Evolutionary conservation across 2,797 vertebrate species (phyloP), one percentile per base, ranked within the genome.

Genomic region (Halcyon leucocephala): DNA sequence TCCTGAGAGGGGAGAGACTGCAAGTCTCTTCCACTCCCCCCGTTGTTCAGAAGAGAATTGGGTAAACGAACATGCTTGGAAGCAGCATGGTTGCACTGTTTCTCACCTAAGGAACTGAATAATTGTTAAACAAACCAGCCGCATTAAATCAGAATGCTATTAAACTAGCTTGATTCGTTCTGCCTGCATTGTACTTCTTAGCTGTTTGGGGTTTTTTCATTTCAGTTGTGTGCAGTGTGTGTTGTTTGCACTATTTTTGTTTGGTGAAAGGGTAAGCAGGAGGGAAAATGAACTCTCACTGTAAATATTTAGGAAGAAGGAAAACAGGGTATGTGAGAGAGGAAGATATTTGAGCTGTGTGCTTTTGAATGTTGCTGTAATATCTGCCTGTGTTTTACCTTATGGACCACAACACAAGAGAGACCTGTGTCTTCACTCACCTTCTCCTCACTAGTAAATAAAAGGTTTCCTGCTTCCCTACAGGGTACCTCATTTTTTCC

Each of bases 401-500:
- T 69, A n/a, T 35, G 37, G 61, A 67, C 10, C 13, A 41, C 65
- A 93, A 78, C 20, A 37, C 11, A 29, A 37, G 46, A 69, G 28
- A 80, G 10, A 70, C 18, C 18, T 24, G 33, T 57, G 37, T 39
- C 37, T 39, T 39, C 37, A 39, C 37, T 39, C 12, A 39, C 12
- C 37, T 70, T 92, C 70, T 88, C 42, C 73, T 92, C 29, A 10
- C 19, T 48, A 76, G 49, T 67, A 90, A 91, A 93, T 90, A 57
- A 89, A 89, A 86, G 48, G 24, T 87, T 93, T 89, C 52, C 77
- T 86, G 62, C 46, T 90, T 86, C 92, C 18, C 80, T 73, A 67
- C 80, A 82, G 76, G 81, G 48, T 66, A 62, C 31, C 57, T 95
- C 21, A 55, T 96, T 95, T 96, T 94, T 51, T 95, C 65, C 42